Percentiles rank a stretch among this genome's conserved stretches.
These are phyloP conservation scores for Pelosia muscerda DNA, from an alignment of 2,888 invertebrate genomes.

Conservation along the genomic window DNA sequence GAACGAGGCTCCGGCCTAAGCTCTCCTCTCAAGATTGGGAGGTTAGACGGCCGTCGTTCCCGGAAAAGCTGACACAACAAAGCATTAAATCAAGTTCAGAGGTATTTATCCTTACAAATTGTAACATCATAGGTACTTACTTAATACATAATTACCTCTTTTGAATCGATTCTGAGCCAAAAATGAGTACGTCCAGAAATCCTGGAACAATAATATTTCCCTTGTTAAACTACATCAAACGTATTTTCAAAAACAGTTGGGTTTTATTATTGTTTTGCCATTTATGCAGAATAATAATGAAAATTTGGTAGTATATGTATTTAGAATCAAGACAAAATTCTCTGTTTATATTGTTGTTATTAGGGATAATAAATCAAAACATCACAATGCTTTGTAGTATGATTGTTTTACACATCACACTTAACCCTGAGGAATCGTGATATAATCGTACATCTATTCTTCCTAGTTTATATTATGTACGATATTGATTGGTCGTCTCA, in stretches of 20 bases:
- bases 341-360: not conserved
- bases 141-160: slow-evolving; percentile 27
- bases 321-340: not conserved
- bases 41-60: too few species aligned
- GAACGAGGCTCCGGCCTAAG: too few species aligned
- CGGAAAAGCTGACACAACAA: too few species aligned
- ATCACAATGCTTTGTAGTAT: not conserved
- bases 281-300: too few species aligned
- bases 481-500: not conserved
- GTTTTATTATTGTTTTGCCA: too few species aligned
- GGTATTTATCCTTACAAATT: not conserved
- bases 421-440: slow-evolving; percentile 1
- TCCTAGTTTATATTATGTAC: slow-evolving; percentile 1
- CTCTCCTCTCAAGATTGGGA: too few species aligned
- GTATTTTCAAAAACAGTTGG: too few species aligned
- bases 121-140: slow-evolving; percentile 25
- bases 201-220: slow-evolving; percentile 13
- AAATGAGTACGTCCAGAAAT: not conserved
- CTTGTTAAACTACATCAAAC: too few species aligned
- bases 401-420: not conserved
- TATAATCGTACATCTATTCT: not conserved
- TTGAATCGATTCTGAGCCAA: slow-evolving; percentile 24
- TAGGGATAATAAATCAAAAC: too few species aligned
- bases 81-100: too few species aligned
- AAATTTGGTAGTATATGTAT: too few species aligned